Evolutionary conservation across 2,113 vertebrate species (phyloP).

Genomic region (Monarcha castaneiventris): DNA sequence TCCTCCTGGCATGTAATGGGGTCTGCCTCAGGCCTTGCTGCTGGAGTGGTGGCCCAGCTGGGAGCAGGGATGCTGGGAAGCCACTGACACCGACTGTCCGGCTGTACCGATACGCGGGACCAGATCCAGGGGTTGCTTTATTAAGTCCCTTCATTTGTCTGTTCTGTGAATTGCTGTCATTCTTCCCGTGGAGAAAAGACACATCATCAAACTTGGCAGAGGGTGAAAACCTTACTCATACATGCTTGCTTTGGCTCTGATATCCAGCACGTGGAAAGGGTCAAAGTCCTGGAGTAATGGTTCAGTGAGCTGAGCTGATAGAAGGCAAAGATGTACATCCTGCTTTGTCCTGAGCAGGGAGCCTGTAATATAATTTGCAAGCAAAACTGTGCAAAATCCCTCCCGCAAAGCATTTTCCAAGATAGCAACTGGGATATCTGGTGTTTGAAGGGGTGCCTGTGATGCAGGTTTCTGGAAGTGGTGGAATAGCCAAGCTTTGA

Average conservation of each 20-base stretch:
- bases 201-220: background rate
- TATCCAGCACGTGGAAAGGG: background rate
- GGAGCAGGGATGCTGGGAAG: background rate
- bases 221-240: background rate
- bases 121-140: background rate
- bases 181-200: conserved; percentile 6
- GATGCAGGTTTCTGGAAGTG: background rate
- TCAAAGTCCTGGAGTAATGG: background rate
- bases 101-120: fast-evolving
- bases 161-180: background rate
- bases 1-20: background rate
- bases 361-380: background rate
- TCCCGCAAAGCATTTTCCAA: background rate
- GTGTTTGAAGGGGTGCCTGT: background rate
- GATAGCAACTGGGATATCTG: background rate
- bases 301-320: background rate
- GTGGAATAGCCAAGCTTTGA: background rate
- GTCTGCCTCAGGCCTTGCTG: background rate
- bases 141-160: background rate
- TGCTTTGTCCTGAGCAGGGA: background rate
- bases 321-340: background rate
- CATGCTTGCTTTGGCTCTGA: background rate
- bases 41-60: background rate
- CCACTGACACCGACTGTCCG: fast-evolving
- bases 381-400: background rate